phyloP scores from a whole-genome alignment of 1,140 invertebrate genomes.

The Nasonia vitripennis region DNA sequence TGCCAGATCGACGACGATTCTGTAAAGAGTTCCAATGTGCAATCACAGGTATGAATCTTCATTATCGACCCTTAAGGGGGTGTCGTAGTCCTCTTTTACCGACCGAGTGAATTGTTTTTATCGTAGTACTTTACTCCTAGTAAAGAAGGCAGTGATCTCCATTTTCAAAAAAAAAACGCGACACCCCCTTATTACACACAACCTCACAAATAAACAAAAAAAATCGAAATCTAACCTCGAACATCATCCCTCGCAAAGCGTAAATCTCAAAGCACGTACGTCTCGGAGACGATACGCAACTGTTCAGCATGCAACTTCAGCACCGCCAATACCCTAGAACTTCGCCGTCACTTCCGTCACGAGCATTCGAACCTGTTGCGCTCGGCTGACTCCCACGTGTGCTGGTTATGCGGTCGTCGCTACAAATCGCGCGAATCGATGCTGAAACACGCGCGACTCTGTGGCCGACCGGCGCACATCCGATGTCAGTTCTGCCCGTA shows the following conservation, averaged over 20 bases:
- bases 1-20: slow-evolving; percentile 27
- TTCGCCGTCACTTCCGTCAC: not conserved
- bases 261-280: not conserved
- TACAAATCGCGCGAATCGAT: slow-evolving; percentile 38
- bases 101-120: too few species aligned
- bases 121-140: too few species aligned
- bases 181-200: not conserved
- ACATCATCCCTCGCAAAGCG: not conserved
- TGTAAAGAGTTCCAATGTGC: not conserved
- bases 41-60: not conserved
- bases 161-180: too few species aligned
- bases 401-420: not conserved
- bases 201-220: too few species aligned
- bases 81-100: not conserved
- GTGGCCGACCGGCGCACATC: slow-evolving; percentile 13
- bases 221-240: not conserved
- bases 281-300: not conserved
- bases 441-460: slow-evolving; percentile 37
- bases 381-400: not conserved
- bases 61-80: not conserved
- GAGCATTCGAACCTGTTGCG: not conserved
- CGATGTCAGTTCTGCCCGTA: slow-evolving; percentile 33
- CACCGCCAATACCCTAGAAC: not conserved
- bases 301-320: not conserved
- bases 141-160: too few species aligned